Base-by-base conservation (phyloP, 1,140 invertebrate genomes). In the Aphidius gifuensis region DNA sequence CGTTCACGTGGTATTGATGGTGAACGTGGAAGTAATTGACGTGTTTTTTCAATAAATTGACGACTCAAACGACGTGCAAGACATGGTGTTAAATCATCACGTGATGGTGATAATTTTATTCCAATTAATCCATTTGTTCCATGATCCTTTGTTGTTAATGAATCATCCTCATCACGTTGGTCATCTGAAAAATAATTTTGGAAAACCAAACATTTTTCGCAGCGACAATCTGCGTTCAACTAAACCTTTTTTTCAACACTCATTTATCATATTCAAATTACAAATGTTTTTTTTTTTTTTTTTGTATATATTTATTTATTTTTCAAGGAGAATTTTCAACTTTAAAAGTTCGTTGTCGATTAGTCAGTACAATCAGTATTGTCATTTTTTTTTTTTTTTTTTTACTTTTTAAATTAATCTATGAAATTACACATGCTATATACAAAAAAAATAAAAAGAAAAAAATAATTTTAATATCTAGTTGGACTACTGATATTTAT, bases 11-110 rank as follows among this genome's bases (percentile, higher is more conserved):
- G 56, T 45, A 72, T 63, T 1, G 75, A 77, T 1, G 71, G 73
- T 1, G 78, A 78, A 8, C 73, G 67, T 7, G 76, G 74, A 32
- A 76, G 49, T 1, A 73, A 66, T 16, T 76, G 74, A n/a, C 78
- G 67, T 1, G 78, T 78, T 53, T 78, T 72, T 61, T 80, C 77
- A 60, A 78, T 74, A 58, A 80, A 78, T 42, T 78, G 77, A 9
- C 74, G 74, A 62, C 76, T 79, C 54, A 81, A 62, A 6, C 79
- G 67, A 5, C 77, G 71, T n/a, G 79, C 74, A 61, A 81, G 59
- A 51, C 75, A 77, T 6, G 78, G 78, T 23, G 78, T 80, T 53
- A 79, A 80, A 42, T 21, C 43, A 5, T 43, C 42, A 76, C 71
- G 50, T 75, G 42, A 5, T 69, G 68, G 32, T 75, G 76, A 40